Base-by-base conservation (phyloP, 2,113 vertebrate genomes). In the Alethe castanea region DNA sequence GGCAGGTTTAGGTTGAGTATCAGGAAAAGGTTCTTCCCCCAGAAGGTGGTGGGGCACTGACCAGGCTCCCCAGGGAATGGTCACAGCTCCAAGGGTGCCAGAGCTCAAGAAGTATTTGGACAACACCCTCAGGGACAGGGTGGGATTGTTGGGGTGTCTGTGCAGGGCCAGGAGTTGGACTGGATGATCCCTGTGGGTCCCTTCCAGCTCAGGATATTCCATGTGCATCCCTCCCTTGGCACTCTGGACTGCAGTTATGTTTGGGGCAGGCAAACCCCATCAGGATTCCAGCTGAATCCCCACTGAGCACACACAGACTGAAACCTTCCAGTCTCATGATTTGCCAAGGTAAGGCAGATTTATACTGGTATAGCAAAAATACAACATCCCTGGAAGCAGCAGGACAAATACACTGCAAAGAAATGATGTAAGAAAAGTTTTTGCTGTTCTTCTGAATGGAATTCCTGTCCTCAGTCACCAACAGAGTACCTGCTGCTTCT, bases 401-500 rank as follows among this genome's bases (percentile, higher is more conserved):
- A 82, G 31, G 18, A 48, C 40, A 81, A 85, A 85, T 14, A 45
- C 8, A 6, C 54, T 22, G 22, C 19, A 90, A 90, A 67, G 28
- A 81, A 88, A 76, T 53, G 0, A 81, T 67, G 86, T 19, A 71
- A 92, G 85, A 60, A 92, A 94, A 83, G 85, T 72, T 87, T 90
- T 33, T 67, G 47, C 67, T 44, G 2, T 83, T 92, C 87, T 95
- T 93, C 88, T 97, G 93, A 97, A 97, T 95, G 94, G 77, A 97
- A 96, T 97, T 97, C 95, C 86, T 88, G 79, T 31, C 36, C 28
- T 74, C 93, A 66, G 88, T 72, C 82, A 92, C 64, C 82, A 60
- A 36, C 80, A 86, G 79, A 53, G 82, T 88, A 96, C 93, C 94
- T 94, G 94, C 82, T 96, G 93, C 93, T 96, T 96, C 92, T 95